phyloP scores from a whole-genome alignment of 2,797 vertebrate genomes.

The Peromyscus melanophrys region DNA sequence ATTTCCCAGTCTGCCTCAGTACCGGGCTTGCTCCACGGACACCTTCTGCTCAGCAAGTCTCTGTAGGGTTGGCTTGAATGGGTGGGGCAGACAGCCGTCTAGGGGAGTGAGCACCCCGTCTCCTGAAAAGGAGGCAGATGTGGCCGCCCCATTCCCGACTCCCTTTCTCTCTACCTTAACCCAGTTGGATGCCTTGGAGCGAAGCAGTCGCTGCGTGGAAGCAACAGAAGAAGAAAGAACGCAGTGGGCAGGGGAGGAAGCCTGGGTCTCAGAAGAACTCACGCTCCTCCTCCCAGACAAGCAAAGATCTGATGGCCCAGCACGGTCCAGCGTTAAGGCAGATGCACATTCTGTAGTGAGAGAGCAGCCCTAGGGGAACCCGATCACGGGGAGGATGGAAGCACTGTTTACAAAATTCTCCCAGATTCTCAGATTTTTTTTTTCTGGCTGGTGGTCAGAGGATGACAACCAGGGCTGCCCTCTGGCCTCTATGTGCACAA shows the following conservation, averaged over 20 bases:
- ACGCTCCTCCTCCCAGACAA: not conserved
- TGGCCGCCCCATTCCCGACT: not conserved
- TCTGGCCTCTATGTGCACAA: too few species aligned
- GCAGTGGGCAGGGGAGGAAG: not conserved
- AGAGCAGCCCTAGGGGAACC: not conserved
- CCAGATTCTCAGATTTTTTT: not conserved
- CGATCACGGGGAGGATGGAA: not conserved
- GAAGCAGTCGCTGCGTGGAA: not conserved
- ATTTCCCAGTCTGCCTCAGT: not conserved
- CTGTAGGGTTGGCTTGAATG: not conserved
- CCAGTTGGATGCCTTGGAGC: not conserved
- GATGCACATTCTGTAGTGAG: not conserved
- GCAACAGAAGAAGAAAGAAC: not conserved
- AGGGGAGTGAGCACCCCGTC: not conserved
- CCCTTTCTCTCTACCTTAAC: not conserved
- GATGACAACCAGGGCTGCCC: too few species aligned
- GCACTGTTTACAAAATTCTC: not conserved
- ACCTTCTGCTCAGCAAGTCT: not conserved
- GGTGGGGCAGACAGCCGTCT: not conserved
- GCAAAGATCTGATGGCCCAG: not conserved
- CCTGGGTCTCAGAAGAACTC: not conserved
- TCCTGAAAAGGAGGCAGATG: not conserved
- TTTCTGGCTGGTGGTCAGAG: too few species aligned
- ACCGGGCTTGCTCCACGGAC: not conserved
- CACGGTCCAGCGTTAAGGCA: not conserved